Percentiles rank a stretch among this genome's conserved stretches.
phyloP scores from a whole-genome alignment of 2,113 vertebrate species.

The Myodes glareolus region DNA sequence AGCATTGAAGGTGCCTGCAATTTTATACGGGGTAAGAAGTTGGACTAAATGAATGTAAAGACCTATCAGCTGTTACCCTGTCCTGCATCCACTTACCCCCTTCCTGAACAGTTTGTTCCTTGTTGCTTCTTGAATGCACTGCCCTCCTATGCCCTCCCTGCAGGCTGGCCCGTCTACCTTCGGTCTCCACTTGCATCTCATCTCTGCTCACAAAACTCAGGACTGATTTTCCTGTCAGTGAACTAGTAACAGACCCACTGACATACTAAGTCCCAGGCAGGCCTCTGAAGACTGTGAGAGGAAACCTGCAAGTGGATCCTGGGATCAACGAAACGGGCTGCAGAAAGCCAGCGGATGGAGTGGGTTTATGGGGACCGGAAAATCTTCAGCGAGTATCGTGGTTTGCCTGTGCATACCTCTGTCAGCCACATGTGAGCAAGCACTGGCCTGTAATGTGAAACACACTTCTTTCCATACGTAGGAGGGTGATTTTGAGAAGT shows the following conservation, averaged over 20 bases:
- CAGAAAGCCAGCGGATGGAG: not conserved
- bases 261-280: not conserved
- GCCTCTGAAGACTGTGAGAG: not conserved
- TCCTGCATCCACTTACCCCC: not conserved
- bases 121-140: not conserved
- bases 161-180: not conserved
- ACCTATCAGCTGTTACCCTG: rapidly evolving
- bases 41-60: not conserved
- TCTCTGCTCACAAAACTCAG: not conserved
- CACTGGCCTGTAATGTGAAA: not conserved
- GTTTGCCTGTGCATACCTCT: not conserved
- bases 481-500: not conserved
- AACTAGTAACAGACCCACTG: not conserved
- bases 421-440: not conserved
- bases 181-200: not conserved
- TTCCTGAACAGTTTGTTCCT: not conserved
- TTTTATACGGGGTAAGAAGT: not conserved
- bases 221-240: not conserved
- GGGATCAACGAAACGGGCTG: not conserved
- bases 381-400: not conserved
- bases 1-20: rapidly evolving
- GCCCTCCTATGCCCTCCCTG: not conserved
- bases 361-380: not conserved
- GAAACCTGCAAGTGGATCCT: not conserved
- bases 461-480: not conserved